These are phyloP conservation scores for Zygothrica quintamaculata DNA, from an alignment of 2,888 invertebrate species.

Conservation along the genomic window DNA sequence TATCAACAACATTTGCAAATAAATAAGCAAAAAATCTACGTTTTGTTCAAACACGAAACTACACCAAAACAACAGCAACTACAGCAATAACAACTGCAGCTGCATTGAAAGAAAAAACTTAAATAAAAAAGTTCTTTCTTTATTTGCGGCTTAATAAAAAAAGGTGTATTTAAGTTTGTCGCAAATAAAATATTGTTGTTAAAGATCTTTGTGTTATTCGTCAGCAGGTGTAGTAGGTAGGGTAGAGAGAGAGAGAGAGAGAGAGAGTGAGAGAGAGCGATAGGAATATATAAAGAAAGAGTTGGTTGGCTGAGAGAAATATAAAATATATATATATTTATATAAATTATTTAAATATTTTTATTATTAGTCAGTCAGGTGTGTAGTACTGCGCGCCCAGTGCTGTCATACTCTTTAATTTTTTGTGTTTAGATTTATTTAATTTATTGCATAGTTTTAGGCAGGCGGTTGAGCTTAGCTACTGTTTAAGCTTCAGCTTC, in stretches of 20 bases:
- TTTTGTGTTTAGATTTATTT: conserved; percentile 26
- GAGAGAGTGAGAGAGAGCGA: too few species aligned
- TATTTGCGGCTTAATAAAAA: conserved; percentile 1
- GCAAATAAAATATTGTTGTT: too few species aligned
- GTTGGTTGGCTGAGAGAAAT: neutral
- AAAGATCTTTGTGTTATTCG: too few species aligned
- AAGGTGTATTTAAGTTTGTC: conserved; percentile 28
- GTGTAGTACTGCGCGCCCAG: conserved; percentile 42
- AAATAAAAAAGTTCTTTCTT: conserved; percentile 8
- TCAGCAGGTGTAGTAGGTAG: neutral
- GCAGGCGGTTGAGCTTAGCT: conserved; percentile 28
- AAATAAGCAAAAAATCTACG: conserved; percentile 11
- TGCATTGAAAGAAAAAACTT: neutral
- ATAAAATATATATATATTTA: neutral
- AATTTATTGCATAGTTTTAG: conserved; percentile 61
- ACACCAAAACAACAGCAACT: conserved; percentile 18
- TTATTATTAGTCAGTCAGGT: conserved; percentile 8
- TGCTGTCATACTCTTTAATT: conserved; percentile 4
- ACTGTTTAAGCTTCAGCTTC: conserved; percentile 27
- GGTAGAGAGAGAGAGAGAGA: conserved; percentile 5
- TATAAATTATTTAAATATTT: conserved; percentile 16
- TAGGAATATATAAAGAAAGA: too few species aligned
- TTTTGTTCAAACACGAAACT: conserved; percentile 18
- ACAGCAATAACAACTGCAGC: conserved; percentile 35
- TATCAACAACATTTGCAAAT: conserved; percentile 45